Conservation (phyloP, 2,888 invertebrate species). For the Tachina lurida region DNA sequence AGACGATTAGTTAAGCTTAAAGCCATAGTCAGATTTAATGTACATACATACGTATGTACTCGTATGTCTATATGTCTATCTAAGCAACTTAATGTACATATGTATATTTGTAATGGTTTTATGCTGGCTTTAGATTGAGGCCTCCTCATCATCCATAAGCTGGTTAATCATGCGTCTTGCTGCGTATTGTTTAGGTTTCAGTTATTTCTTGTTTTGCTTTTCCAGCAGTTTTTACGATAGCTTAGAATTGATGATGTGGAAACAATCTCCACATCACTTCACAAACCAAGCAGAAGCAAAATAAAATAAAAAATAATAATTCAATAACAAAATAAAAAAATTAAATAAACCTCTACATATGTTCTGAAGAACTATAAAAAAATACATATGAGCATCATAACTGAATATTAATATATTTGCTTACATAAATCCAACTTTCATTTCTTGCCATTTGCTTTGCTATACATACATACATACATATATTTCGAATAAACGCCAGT, state of each 20-base stretch:
- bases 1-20: constrained; percentile 66
- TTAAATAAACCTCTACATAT: neutral
- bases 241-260: constrained; percentile 65
- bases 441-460: neutral
- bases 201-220: constrained; percentile 23
- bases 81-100: neutral
- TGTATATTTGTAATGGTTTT: constrained; percentile 25
- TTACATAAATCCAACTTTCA: constrained; percentile 18
- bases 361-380: neutral
- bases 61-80: neutral
- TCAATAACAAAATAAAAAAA: neutral
- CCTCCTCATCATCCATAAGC: constrained; percentile 63
- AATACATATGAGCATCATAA: neutral
- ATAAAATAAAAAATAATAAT: too few species aligned
- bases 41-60: neutral
- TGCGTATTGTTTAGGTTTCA: constrained; percentile 63
- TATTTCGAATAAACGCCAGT: constrained; percentile 36
- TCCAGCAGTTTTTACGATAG: constrained; percentile 23
- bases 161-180: constrained; percentile 69
- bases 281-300: neutral
- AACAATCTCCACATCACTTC: constrained; percentile 15
- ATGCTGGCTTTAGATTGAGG: constrained; percentile 56
- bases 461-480: neutral
- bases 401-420: constrained; percentile 37
- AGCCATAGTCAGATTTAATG: constrained; percentile 22